Conservation (phyloP, 1,140 invertebrate species). For the Trichomalopsis sarcophagae region DNA sequence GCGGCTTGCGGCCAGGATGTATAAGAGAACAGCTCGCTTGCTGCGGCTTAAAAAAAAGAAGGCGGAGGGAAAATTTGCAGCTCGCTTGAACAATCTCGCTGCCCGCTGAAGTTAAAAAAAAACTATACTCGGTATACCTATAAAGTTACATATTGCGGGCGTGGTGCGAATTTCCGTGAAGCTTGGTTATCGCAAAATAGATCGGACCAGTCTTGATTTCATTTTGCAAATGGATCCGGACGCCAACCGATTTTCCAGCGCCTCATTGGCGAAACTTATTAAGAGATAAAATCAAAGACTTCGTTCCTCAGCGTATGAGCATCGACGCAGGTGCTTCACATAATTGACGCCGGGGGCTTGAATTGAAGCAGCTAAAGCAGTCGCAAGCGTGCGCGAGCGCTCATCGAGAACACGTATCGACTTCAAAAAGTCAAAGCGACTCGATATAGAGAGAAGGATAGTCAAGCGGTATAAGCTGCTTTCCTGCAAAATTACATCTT, state of each 20-base stretch:
- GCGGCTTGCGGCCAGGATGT: background rate
- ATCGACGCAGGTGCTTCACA: background rate
- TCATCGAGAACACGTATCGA: background rate
- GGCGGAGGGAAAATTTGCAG: conserved; percentile 3
- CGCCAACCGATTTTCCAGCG: no score
- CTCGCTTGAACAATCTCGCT: conserved; percentile 16
- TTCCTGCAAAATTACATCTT: background rate
- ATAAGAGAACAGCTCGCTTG: background rate
- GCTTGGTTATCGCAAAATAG: no score
- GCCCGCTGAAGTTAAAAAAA: background rate
- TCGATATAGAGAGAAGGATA: no score
- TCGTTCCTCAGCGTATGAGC: background rate
- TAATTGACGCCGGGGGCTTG: background rate
- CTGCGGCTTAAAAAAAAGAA: background rate
- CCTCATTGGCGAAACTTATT: background rate
- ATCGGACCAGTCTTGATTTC: background rate
- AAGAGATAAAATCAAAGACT: background rate
- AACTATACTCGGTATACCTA: background rate
- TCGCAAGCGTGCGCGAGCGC: no score
- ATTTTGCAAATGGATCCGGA: conserved; percentile 11
- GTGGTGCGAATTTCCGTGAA: background rate
- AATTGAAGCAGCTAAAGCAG: no score
- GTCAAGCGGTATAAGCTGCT: background rate
- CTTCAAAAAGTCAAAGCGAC: background rate
- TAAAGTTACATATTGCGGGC: background rate